Base-by-base conservation (phyloP, 2,113 vertebrate genomes). In the Engraulis encrasicolus region DNA sequence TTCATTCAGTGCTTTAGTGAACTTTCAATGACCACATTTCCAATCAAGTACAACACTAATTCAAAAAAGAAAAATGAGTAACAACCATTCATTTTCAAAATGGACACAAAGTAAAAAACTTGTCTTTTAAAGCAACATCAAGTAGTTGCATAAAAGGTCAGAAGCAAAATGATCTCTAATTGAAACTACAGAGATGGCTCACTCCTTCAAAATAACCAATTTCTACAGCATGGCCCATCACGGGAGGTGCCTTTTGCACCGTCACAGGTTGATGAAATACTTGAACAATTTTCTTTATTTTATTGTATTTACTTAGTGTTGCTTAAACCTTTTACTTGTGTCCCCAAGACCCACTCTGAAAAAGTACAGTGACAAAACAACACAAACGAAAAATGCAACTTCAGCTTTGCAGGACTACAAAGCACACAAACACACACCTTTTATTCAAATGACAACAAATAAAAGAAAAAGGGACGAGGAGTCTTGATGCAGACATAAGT, bases 1-100 rank as follows among this genome's bases (percentile, higher is more conserved):
- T 34, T 74, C 66, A 14, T 31, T 66, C 54, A 2, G 27, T 34
- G 66, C 11, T 74, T 66, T 0, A 15, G 31, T 74, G 27, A 31
- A 80, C 71, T 19, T 52, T 81, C 34, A 1, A 84, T 58, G 38
- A 77, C 50, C 40, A 84, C 80, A 82, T 31, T 49, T 78, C n/a
- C 23, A 84, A 49, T 79, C 49, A 80, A 52, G 50, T 40, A 86
- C 77, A 3, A 78, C 38, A 31, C 66, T 49, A 15, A 82, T 74
- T 37, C 23, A 80, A 71, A 58, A 12, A 27, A 37, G 78, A 78
- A 31, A 34, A 74, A 34, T 74, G 1, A 74, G 31, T 74, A 23
- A 74, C 66, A 74, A 5, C 34, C 12, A 14, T 34, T 23, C 18
- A 34, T 4, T 34, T 15, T 34, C 2, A 34, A 82, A 27, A 48